A percentile compares a stretch with the other conserved stretches of the same genome.
These are phyloP conservation scores for Ceryle rudis DNA, from an alignment of 2,797 vertebrate genomes.

Conservation along the genomic window DNA sequence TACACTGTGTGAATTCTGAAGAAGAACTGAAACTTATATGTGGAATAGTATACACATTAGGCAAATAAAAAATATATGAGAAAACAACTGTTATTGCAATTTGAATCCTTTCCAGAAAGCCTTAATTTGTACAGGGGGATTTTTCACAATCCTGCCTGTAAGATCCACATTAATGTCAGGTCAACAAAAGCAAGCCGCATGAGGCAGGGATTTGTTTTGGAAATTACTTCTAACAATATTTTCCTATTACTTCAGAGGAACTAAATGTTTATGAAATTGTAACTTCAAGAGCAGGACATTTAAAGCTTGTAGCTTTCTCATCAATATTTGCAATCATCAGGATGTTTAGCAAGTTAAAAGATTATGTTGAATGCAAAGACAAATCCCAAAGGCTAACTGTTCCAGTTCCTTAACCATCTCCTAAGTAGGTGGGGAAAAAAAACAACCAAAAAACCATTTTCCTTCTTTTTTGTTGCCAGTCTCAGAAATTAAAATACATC, in stretches of 20 bases:
- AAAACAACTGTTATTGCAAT: neutral
- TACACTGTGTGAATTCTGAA: neutral
- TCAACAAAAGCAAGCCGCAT: neutral
- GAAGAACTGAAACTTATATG: neutral
- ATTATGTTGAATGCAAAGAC: neutral
- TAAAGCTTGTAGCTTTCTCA: neutral
- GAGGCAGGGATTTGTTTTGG: neutral
- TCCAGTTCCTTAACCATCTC: neutral
- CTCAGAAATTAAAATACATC: constrained; percentile 27
- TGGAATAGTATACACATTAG: neutral
- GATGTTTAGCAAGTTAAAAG: neutral
- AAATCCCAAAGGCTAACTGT: neutral
- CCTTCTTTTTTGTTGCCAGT: neutral
- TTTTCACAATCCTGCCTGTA: neutral
- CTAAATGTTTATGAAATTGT: neutral
- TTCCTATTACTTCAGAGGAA: neutral
- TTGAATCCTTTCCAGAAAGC: neutral
- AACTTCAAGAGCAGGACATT: neutral
- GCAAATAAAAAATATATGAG: neutral
- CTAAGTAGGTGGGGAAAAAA: neutral
- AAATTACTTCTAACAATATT: neutral
- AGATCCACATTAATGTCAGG: neutral
- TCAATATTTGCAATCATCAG: neutral
- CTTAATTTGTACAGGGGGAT: neutral
- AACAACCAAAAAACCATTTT: neutral